phyloP scores from a whole-genome alignment of 1,140 invertebrate genomes.

The Euborellia annulipes region DNA sequence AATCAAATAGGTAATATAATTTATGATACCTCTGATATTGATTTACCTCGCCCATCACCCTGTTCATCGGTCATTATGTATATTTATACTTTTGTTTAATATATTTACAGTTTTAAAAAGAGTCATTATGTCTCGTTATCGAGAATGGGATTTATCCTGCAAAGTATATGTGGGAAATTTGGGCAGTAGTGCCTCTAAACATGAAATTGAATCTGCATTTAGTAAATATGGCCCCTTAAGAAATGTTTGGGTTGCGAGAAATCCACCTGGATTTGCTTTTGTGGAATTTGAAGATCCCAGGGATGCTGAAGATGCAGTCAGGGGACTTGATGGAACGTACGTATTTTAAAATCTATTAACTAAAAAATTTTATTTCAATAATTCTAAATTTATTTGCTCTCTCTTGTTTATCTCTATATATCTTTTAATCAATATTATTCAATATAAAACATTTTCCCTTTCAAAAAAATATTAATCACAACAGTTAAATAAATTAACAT shows the following conservation, averaged over 20 bases:
- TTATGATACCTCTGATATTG: too few species aligned
- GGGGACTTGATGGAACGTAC: constrained; percentile 86
- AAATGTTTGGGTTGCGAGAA: constrained; percentile 94
- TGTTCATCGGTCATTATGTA: too few species aligned
- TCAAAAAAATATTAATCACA: too few species aligned
- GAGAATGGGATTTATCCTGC: constrained; percentile 85
- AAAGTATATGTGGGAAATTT: constrained; percentile 99
- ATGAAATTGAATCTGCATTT: constrained; percentile 83
- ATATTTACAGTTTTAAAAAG: not conserved
- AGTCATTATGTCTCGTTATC: constrained; percentile 55
- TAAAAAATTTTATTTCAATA: too few species aligned
- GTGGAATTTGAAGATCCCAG: constrained; percentile 95
- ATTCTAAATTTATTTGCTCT: too few species aligned
- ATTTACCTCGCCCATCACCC: too few species aligned
- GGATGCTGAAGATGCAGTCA: constrained; percentile 94
- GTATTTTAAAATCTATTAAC: constrained; percentile 30
- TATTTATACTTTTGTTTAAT: constrained; percentile 11
- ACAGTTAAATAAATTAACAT: too few species aligned
- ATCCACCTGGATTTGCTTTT: constrained; percentile 91
- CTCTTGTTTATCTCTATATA: too few species aligned
- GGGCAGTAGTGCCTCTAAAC: constrained; percentile 76
- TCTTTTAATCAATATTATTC: too few species aligned
- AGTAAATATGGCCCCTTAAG: constrained; percentile 85
- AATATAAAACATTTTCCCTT: too few species aligned
- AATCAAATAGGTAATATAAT: too few species aligned